Evolutionary conservation across 2,797 vertebrate species (phyloP).

Genomic region (Microctenopoma steveboyesi): DNA sequence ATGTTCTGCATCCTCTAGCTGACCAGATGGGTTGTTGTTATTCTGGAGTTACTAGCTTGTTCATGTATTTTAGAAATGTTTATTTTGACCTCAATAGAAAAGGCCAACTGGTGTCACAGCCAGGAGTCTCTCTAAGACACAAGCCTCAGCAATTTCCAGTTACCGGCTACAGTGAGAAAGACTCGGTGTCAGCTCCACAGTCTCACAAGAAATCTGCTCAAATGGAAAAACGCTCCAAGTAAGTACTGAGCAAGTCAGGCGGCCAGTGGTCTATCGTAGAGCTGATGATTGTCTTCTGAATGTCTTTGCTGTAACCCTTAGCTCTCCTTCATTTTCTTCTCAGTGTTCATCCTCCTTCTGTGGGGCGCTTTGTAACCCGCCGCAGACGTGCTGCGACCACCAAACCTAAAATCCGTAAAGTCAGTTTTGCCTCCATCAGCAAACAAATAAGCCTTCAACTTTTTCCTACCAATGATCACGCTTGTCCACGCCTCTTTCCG

Average conservation of each 20-base stretch:
- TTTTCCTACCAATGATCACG: constrained; percentile 6
- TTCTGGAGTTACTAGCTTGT: neutral
- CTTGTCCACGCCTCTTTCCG: constrained; percentile 7
- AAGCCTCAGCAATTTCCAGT: neutral
- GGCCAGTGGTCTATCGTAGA: neutral
- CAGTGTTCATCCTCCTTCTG: constrained; percentile 45
- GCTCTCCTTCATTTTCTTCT: neutral
- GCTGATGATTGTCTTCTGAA: neutral
- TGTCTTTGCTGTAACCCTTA: neutral
- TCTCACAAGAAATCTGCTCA: constrained; percentile 4
- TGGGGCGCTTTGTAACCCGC: constrained; percentile 73
- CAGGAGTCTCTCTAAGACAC: neutral
- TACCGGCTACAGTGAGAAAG: constrained; percentile 50
- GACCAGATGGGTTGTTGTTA: neutral
- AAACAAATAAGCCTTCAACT: constrained; percentile 14
- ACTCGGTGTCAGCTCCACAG: neutral
- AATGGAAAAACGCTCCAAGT: constrained; percentile 38
- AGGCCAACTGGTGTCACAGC: constrained; percentile 7
- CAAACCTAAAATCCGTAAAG: constrained; percentile 25
- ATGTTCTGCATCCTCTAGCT: neutral
- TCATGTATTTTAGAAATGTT: constrained; percentile 17
- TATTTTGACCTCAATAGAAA: constrained; percentile 16
- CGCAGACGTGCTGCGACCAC: constrained; percentile 50
- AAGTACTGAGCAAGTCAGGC: neutral
- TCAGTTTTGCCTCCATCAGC: constrained; percentile 5